phyloP scores from a whole-genome alignment of 2,888 invertebrate genomes.

The Drosophila rubida region DNA sequence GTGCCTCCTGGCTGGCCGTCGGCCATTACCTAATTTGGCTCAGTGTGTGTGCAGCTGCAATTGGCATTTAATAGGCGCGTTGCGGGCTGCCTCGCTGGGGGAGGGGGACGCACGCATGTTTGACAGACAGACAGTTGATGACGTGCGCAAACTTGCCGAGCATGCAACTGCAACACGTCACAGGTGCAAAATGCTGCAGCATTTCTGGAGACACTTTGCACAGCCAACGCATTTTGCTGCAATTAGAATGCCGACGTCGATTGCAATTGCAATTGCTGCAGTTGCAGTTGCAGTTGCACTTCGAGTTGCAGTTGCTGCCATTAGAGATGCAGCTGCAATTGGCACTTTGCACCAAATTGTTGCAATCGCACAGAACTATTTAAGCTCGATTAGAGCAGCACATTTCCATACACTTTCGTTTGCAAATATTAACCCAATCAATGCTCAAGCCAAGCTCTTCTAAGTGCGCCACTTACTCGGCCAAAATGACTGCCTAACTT shows the following conservation, averaged over 20 bases:
- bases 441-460: not conserved
- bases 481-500: not conserved
- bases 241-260: constrained; percentile 17
- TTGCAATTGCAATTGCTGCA: constrained; percentile 4
- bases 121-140: constrained; percentile 30
- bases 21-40: constrained; percentile 38
- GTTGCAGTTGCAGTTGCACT: not conserved
- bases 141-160: constrained; percentile 36
- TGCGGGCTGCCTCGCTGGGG: constrained; percentile 34
- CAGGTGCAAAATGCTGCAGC: constrained; percentile 52
- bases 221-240: constrained; percentile 39
- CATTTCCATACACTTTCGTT: constrained; percentile 8
- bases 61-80: constrained; percentile 65
- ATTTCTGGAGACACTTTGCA: constrained; percentile 23
- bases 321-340: not conserved
- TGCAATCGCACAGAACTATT: constrained; percentile 12
- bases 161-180: constrained; percentile 36
- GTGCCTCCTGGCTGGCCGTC: not conserved
- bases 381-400: constrained; percentile 4
- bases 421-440: constrained; percentile 23
- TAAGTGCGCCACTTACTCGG: no score
- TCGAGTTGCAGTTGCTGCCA: not conserved
- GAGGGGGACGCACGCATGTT: constrained; percentile 6
- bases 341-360: not conserved
- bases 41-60: constrained; percentile 47